Evolutionary conservation across 2,797 vertebrate genomes (phyloP).

Genomic region (Decapterus maruadsi): DNA sequence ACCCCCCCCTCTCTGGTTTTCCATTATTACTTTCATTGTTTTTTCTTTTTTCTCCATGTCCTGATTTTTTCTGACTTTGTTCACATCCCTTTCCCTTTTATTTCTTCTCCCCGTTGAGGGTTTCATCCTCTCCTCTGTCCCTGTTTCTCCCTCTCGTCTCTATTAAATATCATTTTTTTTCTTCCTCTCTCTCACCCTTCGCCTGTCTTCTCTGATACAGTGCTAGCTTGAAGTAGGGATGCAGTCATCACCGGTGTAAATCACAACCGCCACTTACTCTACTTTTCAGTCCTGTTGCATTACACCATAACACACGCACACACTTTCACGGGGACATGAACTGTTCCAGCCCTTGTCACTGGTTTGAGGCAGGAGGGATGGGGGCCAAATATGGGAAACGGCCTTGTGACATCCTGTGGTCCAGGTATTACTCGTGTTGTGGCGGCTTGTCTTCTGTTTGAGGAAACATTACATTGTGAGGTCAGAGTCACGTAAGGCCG

Average conservation of each 20-base stretch:
- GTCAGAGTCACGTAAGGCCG: too few relatives aligned
- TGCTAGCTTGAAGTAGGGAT: conserved; percentile 22
- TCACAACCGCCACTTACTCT: conserved; percentile 18
- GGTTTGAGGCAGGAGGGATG: conserved; percentile 8
- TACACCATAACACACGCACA: not conserved
- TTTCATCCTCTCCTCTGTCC: not conserved
- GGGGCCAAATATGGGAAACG: conserved; percentile 22
- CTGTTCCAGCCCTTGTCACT: not conserved
- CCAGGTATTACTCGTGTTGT: too few relatives aligned
- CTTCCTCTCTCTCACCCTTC: not conserved
- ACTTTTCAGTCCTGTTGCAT: conserved; percentile 29
- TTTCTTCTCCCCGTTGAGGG: conserved; percentile 1
- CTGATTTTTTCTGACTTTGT: conserved; percentile 23
- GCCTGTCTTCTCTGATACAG: conserved; percentile 22
- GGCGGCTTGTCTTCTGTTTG: too few relatives aligned
- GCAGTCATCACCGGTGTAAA: conserved; percentile 26
- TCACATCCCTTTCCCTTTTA: not conserved
- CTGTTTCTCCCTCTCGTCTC: not conserved
- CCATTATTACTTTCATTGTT: conserved; percentile 59
- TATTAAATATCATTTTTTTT: conserved; percentile 10
- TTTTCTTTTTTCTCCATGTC: conserved; percentile 27
- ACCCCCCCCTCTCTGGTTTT: conserved; percentile 37
- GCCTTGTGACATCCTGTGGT: too few relatives aligned
- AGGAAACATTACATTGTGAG: too few relatives aligned
- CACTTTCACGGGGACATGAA: not conserved